phyloP scores from a whole-genome alignment of 2,113 vertebrate species.

The Pristiophorus japonicus region DNA sequence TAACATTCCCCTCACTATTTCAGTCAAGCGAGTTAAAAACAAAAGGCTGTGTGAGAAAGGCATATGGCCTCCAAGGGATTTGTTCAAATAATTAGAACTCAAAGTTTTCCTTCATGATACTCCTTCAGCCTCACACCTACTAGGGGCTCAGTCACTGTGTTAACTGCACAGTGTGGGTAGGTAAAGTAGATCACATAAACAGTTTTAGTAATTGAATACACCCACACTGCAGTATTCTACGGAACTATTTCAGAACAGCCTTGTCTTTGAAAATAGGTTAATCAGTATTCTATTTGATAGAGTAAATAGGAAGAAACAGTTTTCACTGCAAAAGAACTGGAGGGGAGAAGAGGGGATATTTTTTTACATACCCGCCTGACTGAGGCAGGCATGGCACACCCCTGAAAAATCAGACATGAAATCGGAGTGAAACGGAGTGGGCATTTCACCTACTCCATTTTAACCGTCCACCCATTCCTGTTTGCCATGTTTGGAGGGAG shows the following conservation, averaged over 20 bases:
- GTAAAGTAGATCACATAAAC: background rate
- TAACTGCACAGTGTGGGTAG: background rate
- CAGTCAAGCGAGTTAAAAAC: background rate
- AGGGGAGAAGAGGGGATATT: no score
- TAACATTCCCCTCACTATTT: background rate
- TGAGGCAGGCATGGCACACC: no score
- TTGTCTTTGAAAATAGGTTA: constrained; percentile 8
- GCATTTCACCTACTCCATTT: background rate
- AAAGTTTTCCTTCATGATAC: background rate
- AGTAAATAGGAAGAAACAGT: no score
- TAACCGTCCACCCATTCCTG: background rate
- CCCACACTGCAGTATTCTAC: background rate
- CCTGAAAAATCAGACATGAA: no score
- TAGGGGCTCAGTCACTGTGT: background rate
- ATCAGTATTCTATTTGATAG: background rate
- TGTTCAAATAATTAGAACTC: background rate
- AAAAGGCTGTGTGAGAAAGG: background rate
- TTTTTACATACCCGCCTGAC: no score
- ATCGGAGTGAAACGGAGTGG: no score
- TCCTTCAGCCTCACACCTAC: background rate
- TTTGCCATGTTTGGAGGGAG: background rate
- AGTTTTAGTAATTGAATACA: no score
- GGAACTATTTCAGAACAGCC: background rate
- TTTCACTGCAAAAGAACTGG: no score
- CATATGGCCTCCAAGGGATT: background rate